Conservation (phyloP, 2,888 invertebrate genomes). For the Cosmia pyralina region DNA sequence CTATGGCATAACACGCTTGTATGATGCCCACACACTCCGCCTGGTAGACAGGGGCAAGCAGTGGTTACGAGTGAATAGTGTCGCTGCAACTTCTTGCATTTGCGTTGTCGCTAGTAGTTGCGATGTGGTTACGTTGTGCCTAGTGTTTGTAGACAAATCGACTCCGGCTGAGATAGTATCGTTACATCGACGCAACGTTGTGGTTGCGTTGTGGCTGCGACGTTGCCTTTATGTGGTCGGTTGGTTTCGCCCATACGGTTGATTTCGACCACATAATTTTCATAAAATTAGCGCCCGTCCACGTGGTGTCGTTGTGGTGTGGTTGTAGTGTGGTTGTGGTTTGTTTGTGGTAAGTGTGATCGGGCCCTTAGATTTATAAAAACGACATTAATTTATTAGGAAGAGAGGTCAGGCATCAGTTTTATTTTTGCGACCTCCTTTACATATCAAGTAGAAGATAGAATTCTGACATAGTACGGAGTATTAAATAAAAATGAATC, state of each 20-base stretch:
- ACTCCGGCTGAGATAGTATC: neutral
- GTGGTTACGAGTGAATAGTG: neutral
- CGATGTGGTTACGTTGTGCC: neutral
- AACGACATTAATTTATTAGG: neutral
- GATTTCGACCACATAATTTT: neutral
- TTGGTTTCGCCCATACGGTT: neutral
- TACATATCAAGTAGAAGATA: neutral
- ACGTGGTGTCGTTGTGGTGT: neutral
- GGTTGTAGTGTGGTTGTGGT: neutral
- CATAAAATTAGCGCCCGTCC: neutral
- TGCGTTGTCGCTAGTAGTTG: neutral
- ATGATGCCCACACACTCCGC: too few species aligned
- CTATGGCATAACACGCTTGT: too few species aligned
- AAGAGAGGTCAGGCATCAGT: neutral
- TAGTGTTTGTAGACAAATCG: neutral
- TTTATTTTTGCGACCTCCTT: neutral
- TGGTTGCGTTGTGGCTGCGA: neutral
- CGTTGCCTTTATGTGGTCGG: neutral
- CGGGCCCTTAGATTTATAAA: neutral
- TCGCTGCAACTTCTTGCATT: neutral
- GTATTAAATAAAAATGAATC: neutral
- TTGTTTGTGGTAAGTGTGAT: neutral
- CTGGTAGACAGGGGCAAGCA: too few species aligned
- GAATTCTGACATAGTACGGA: neutral
- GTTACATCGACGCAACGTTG: too few species aligned